Base-by-base conservation (phyloP, 1,140 invertebrate genomes). In the Drosophila parvula region DNA sequence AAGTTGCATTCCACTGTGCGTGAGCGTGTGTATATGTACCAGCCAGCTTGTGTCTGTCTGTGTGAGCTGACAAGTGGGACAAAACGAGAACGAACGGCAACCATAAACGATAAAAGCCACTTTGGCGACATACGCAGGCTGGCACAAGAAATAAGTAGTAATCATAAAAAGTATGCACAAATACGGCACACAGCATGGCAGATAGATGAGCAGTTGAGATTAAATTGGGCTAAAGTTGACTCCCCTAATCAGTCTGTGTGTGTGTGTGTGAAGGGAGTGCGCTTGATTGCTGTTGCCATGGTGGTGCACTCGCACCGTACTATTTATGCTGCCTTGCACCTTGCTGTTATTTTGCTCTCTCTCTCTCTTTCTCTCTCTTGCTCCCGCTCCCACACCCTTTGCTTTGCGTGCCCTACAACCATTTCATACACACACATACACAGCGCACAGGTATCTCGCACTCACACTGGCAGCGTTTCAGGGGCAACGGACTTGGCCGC, bases 401-500 rank as follows among this genome's bases (percentile, higher is more conserved):
- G 69, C 62, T 67, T 69, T 81, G 78, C 78, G 71, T 82, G 76
- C 83, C 79, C 76, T 81, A 85, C 61, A 81, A 80, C 68, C 53
- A 79, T 77, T 83, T 78, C 32, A 64, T 28, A 76, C 73, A 64
- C 38, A 73, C 18, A 34, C n/a, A 48, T 36, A 62, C 28, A 56
- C 44, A 43, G 34, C 41, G 38, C 28, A 67, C 61, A 81, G 55
- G 55, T 70, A 81, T 62, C 27, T 47, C 57, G 36, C 67, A 73
- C 47, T 61, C 22, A 47, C 41, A 44, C 14, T 22, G 9, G 12
- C 28, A 63, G 40, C 61, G 34, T 78, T 79, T 89, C 81, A 89
- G 84, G 84, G 84, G 84, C 85, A 89, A 89, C 80, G 85, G 56
- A 89, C 84, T 81, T 81, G 74, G 74, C 78, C 76, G 74, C 79